Evolutionary conservation across 2,888 invertebrate genomes (phyloP).

Genomic region (Hofmannophila pseudospretella): DNA sequence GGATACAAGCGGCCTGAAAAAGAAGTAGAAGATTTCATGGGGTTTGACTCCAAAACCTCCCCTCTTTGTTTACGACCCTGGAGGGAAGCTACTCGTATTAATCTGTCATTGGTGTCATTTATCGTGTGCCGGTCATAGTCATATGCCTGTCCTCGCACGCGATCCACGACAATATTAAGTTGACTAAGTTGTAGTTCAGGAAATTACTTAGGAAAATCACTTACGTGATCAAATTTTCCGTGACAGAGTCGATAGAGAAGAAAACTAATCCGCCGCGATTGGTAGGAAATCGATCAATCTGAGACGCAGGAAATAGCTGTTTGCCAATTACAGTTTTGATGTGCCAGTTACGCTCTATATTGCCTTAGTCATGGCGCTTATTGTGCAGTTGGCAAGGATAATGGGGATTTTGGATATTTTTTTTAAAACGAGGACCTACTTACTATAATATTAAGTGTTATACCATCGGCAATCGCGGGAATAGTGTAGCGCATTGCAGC

Average conservation of each 20-base stretch:
- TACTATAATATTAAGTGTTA: too few relatives aligned
- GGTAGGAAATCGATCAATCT: conserved; percentile 61
- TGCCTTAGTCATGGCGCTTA: background rate
- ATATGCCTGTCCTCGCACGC: conserved; percentile 6
- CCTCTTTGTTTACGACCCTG: too few relatives aligned
- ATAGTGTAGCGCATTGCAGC: too few relatives aligned
- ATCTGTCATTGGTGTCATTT: conserved; percentile 26
- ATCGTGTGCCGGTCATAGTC: conserved; percentile 4
- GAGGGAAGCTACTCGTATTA: conserved; percentile 26
- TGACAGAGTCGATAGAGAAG: conserved; percentile 9
- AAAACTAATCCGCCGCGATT: conserved; percentile 22
- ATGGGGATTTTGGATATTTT: too few relatives aligned
- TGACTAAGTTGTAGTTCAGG: conserved; percentile 1
- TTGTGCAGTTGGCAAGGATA: too few relatives aligned
- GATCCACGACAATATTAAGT: background rate
- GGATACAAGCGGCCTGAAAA: too few relatives aligned
- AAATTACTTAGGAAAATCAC: conserved; percentile 1
- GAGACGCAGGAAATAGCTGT: conserved; percentile 51
- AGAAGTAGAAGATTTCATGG: too few relatives aligned
- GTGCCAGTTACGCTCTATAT: conserved; percentile 13
- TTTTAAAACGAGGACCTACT: too few relatives aligned
- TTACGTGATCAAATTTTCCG: conserved; percentile 13
- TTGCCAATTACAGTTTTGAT: conserved; percentile 49
- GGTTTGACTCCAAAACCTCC: too few relatives aligned
- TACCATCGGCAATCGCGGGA: too few relatives aligned